These are phyloP conservation scores for Diorhabda carinulata DNA, from an alignment of 1,140 invertebrate species.

Conservation along the genomic window DNA sequence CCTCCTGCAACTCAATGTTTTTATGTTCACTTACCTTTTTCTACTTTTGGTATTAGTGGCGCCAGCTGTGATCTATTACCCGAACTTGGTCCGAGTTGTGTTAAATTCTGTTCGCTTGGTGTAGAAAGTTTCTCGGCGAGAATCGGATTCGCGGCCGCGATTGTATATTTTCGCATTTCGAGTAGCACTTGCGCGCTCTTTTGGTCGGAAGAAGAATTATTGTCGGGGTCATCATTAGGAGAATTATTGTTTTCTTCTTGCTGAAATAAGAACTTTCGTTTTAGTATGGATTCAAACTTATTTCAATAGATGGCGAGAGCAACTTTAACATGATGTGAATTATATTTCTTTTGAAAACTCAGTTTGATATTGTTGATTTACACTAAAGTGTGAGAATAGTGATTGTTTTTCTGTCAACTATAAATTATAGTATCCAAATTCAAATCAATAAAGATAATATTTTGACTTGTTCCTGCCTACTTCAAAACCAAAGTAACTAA, in stretches of 20 bases:
- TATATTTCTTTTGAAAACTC: too few relatives aligned
- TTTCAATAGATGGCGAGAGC: neutral
- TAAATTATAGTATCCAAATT: too few relatives aligned
- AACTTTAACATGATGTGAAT: neutral
- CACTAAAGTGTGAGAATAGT: too few relatives aligned
- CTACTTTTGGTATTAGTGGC: conserved; percentile 45
- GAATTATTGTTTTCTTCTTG: conserved; percentile 50
- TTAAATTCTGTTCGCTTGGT: conserved; percentile 49
- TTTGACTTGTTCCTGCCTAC: too few relatives aligned
- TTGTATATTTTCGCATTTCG: conserved; percentile 63
- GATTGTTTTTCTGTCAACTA: too few relatives aligned
- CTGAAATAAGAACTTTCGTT: conserved; percentile 25
- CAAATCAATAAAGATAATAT: too few relatives aligned
- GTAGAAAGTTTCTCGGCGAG: conserved; percentile 63
- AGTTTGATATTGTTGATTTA: too few relatives aligned
- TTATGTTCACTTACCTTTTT: conserved; percentile 42
- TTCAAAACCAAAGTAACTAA: too few relatives aligned
- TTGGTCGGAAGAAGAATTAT: conserved; percentile 32
- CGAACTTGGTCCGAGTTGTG: conserved; percentile 25
- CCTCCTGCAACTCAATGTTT: too few relatives aligned
- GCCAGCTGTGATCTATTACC: conserved; percentile 39
- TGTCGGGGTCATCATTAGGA: conserved; percentile 31
- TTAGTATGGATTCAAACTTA: neutral
- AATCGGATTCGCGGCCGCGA: conserved; percentile 76
- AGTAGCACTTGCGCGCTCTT: conserved; percentile 49